Evolutionary conservation across 2,888 invertebrate genomes (phyloP), one percentile per base, ranked within the genome.

Genomic region (Mimachlamys varia): DNA sequence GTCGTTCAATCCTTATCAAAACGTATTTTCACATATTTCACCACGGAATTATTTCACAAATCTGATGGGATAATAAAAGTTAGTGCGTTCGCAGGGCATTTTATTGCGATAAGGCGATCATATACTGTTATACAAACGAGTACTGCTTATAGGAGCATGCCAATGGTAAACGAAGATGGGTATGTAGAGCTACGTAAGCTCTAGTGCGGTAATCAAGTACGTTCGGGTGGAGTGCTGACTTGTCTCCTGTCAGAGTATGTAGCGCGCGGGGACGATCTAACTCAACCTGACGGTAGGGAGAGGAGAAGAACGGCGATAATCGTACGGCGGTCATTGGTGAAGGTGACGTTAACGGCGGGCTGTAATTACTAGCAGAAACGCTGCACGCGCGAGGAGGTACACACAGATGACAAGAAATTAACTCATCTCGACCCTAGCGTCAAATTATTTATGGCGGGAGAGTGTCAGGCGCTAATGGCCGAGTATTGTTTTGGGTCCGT

Each of bases 291-390:
- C 33, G 76, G 76, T 12, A 17, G 76, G 76, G 76, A 33, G 76
- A 33, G 76, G 76, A 33, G 33, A 22, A 10, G 33, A 76, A 76
- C 76, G 76, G 12, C 33, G 27, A 76, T 76, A 22, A 33, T 76
- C 76, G 33, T 76, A 76, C 33, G 27, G 0, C 76, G 33, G 76
- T 76, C 33, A 33, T 27, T 76, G 12, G 33, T 76, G 76, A 76
- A 27, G 17, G 7, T 76, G 76, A 76, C 33, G 76, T 76, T 33
- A 27, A 76, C 33, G 10, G 76, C 12, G 12, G 10, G 27, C 12
- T 15, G 76, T 76, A 76, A 76, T 76, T 76, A 76, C 76, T 33
- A 76, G 76, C 76, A 76, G 76, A 76, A 76, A 33, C 33, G 76
- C 76, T 33, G 33, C 76, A 27, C 12, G 76, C 62, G 62, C 62